These are phyloP conservation scores for Reticulitermes speratus DNA, from an alignment of 1,140 invertebrate species.

Conservation along the genomic window DNA sequence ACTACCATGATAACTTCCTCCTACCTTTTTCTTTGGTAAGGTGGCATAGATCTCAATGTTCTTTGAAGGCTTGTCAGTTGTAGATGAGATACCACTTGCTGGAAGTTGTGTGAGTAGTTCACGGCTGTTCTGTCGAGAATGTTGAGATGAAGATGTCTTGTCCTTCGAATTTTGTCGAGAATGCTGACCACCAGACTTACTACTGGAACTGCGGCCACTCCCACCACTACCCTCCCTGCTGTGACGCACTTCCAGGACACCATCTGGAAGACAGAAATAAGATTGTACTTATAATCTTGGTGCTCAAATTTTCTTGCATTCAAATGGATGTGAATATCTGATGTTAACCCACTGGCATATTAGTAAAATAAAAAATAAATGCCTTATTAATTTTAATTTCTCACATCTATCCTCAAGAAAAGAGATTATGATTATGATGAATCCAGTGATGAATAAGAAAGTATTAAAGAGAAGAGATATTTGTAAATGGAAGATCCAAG, in stretches of 20 bases:
- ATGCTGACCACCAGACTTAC: conserved; percentile 44
- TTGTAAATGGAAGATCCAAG: no score
- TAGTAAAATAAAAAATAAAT: no score
- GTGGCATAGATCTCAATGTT: conserved; percentile 90
- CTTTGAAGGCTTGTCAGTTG: conserved; percentile 57
- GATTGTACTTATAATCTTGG: conserved; percentile 46
- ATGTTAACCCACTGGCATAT: no score
- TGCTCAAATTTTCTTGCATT: no score
- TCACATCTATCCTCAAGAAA: no score
- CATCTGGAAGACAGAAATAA: conserved; percentile 49
- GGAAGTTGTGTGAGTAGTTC: conserved; percentile 55
- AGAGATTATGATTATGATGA: no score
- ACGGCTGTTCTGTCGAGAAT: conserved; percentile 63
- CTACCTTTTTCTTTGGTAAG: conserved; percentile 80
- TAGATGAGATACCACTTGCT: conserved; percentile 29
- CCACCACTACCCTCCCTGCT: conserved; percentile 72
- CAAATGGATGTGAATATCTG: no score
- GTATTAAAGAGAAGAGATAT: no score
- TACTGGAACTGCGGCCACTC: conserved; percentile 48
- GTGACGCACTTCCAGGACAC: conserved; percentile 63
- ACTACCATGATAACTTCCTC: background rate
- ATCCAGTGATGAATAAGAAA: no score
- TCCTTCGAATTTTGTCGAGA: conserved; percentile 66
- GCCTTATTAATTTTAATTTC: no score
- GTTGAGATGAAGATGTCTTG: conserved; percentile 49